A percentile compares a stretch with the other conserved stretches of the same genome.
phyloP scores from a whole-genome alignment of 2,888 invertebrate species.

The Leucophenga maculata region DNA sequence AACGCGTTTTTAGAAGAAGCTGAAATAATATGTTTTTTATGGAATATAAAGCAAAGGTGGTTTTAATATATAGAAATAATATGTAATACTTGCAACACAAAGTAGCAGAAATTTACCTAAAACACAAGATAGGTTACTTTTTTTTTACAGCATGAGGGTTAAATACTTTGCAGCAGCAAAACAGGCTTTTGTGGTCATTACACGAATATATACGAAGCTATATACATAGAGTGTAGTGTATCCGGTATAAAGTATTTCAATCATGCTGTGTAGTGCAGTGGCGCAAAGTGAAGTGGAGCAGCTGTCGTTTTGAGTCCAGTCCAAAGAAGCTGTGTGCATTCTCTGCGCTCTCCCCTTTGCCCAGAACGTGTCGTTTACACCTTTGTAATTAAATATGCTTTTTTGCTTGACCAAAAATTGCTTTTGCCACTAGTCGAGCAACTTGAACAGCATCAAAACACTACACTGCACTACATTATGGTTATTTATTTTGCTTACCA shows the following conservation, averaged over 20 bases:
- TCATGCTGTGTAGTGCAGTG: not conserved
- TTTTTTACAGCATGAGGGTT: not conserved
- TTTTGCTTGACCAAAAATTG: slow-evolving; percentile 15
- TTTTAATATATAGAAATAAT: no score
- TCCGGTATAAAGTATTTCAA: no score
- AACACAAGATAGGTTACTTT: not conserved
- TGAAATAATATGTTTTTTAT: no score
- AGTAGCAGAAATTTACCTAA: slow-evolving; percentile 32
- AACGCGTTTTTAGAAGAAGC: no score
- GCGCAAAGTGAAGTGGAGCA: not conserved
- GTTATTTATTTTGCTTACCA: slow-evolving; percentile 52
- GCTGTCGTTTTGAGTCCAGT: not conserved
- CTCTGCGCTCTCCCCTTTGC: not conserved
- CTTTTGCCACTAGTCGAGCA: not conserved
- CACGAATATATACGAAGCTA: no score
- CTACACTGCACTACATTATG: slow-evolving; percentile 56
- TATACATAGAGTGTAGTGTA: no score
- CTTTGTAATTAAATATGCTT: slow-evolving; percentile 24
- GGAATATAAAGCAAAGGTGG: no score
- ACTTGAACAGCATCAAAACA: no score
- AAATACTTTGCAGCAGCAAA: not conserved
- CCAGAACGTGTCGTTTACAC: not conserved
- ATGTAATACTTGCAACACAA: slow-evolving; percentile 43
- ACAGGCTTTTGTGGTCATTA: slow-evolving; percentile 5
- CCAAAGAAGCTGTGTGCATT: not conserved